Conservation (phyloP, 2,797 vertebrate species). For the Percopsis omiscomaycus region DNA sequence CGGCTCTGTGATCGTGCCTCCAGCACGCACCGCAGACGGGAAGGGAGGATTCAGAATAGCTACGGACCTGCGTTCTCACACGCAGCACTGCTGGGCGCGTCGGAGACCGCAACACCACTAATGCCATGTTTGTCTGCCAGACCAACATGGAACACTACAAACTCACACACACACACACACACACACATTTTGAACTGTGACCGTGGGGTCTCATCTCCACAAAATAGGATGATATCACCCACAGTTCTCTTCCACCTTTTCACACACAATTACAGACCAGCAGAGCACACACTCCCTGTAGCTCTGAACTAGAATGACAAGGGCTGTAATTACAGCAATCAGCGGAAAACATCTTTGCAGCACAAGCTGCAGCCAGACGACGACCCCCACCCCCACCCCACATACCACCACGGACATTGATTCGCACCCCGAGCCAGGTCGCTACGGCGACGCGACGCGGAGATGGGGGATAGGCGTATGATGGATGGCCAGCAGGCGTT, state of each 20-base stretch:
- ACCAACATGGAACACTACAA: conserved; percentile 51
- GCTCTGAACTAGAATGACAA: conserved; percentile 24
- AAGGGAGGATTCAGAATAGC: conserved; percentile 63
- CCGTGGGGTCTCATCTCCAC: conserved; percentile 50
- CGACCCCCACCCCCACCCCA: conserved; percentile 14
- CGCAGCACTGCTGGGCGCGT: conserved; percentile 65
- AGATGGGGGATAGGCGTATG: conserved; percentile 52
- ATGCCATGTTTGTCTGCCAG: conserved; percentile 66
- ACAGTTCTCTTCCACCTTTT: conserved; percentile 61
- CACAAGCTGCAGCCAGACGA: not conserved
- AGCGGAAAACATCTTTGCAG: conserved; percentile 43
- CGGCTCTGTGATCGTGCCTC: conserved; percentile 56
- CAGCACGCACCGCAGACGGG: conserved; percentile 45
- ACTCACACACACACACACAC: conserved; percentile 24
- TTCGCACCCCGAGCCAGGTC: conserved; percentile 39
- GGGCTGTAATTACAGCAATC: conserved; percentile 64
- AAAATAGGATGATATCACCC: conserved; percentile 52
- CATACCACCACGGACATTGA: conserved; percentile 40
- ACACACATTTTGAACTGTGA: conserved; percentile 51
- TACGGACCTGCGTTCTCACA: conserved; percentile 66
- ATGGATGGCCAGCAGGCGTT: conserved; percentile 66
- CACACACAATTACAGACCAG: conserved; percentile 52
- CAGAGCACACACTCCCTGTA: conserved; percentile 19
- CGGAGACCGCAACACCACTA: conserved; percentile 61
- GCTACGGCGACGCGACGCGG: not conserved